Evolutionary conservation across 2,888 invertebrate species (phyloP).

Genomic region (Tenthredo livida): DNA sequence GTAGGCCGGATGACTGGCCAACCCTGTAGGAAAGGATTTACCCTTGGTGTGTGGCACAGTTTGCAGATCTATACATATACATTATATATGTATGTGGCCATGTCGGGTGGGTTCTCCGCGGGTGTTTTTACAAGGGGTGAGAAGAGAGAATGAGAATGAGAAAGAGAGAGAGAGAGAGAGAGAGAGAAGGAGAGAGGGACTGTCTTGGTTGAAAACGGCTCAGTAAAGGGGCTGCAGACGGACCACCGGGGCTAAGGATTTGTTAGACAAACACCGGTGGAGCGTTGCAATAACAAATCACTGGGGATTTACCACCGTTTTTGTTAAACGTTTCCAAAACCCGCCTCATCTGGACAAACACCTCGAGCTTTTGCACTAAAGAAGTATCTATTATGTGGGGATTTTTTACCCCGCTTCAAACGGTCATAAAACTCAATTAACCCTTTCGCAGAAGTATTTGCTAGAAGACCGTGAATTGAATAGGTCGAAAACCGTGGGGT

Average conservation of each 20-base stretch:
- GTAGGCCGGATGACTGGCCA: neutral
- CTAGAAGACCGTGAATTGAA: neutral
- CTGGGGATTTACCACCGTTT: conserved; percentile 55
- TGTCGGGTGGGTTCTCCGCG: neutral
- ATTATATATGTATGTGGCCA: conserved; percentile 49
- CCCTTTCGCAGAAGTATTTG: neutral
- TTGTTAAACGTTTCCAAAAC: conserved; percentile 49
- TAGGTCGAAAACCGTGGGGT: neutral
- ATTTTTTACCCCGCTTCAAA: neutral
- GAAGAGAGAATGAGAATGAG: neutral
- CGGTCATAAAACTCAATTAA: neutral
- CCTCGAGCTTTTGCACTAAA: neutral
- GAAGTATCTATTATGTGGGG: neutral
- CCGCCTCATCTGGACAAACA: conserved; percentile 30
- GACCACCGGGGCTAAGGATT: conserved; percentile 67
- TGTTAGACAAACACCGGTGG: conserved; percentile 72
- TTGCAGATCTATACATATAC: conserved; percentile 21
- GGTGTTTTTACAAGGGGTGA: conserved; percentile 47
- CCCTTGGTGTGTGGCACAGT: conserved; percentile 15
- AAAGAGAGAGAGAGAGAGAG: neutral
- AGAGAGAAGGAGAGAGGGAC: neutral
- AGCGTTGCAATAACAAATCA: conserved; percentile 73
- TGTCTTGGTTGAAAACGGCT: conserved; percentile 40
- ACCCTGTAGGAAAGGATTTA: conserved; percentile 20
- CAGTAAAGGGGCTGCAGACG: conserved; percentile 26